A percentile compares a stretch with the other conserved stretches of the same genome.
These are phyloP conservation scores for Chrysomela aeneicollis DNA, from an alignment of 2,888 invertebrate species.

Conservation along the genomic window DNA sequence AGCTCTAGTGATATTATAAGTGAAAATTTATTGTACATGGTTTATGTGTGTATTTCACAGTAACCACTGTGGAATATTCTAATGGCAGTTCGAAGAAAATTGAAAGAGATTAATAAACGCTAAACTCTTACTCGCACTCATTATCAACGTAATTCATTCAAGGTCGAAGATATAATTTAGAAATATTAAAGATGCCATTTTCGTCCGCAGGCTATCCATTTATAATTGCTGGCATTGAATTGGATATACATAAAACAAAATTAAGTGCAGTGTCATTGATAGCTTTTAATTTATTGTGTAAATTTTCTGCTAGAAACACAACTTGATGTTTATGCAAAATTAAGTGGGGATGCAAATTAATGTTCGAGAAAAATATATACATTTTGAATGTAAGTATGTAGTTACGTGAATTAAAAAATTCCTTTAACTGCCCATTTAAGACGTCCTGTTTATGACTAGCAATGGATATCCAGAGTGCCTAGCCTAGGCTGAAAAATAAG, in stretches of 20 bases:
- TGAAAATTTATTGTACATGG: no score
- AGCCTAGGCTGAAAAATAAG: no score
- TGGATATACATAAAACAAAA: conserved; percentile 6
- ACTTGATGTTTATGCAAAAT: not conserved
- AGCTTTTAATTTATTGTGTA: not conserved
- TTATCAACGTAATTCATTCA: conserved; percentile 13
- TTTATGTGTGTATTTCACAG: no score
- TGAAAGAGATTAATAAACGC: not conserved
- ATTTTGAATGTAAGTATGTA: no score
- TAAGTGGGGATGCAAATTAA: not conserved
- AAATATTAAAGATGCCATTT: conserved; percentile 20
- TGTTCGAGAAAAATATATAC: not conserved
- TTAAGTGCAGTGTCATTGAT: conserved; percentile 10
- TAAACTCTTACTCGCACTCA: conserved; percentile 5
- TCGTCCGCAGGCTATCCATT: not conserved
- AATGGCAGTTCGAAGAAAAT: not conserved
- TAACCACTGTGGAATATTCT: not conserved
- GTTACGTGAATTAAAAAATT: no score
- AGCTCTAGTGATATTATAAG: no score
- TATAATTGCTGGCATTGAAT: conserved; percentile 22
- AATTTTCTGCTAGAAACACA: not conserved
- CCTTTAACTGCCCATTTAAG: no score
- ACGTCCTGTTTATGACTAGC: no score
- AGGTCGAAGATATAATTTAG: conserved; percentile 17
- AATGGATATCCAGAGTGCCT: no score